Evolutionary conservation across 2,888 invertebrate species (phyloP).

Genomic region (Eledone cirrhosa): DNA sequence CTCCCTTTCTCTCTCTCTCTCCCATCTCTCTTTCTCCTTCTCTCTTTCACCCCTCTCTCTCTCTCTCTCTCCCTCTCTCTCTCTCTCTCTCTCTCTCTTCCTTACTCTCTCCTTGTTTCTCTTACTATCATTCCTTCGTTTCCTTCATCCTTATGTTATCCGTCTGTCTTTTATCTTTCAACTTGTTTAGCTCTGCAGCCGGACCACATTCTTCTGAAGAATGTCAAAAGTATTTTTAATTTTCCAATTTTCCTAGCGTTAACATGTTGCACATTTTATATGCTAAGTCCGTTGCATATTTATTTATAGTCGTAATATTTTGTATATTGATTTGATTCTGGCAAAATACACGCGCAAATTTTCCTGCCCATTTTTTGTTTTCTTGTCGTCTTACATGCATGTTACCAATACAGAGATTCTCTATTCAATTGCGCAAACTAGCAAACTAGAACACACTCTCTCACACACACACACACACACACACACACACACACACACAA

Average conservation of each 20-base stretch:
- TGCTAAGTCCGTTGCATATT: too few relatives aligned
- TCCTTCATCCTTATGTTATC: not conserved
- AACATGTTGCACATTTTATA: too few relatives aligned
- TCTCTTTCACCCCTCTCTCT: not conserved
- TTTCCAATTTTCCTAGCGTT: too few relatives aligned
- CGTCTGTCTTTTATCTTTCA: not conserved
- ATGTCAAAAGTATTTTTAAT: too few relatives aligned
- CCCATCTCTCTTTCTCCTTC: conserved; percentile 29
- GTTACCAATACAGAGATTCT: not conserved
- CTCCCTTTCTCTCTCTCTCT: conserved; percentile 36
- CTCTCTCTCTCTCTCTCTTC: not conserved
- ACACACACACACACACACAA: not conserved
- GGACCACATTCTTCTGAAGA: too few relatives aligned
- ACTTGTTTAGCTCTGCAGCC: too few relatives aligned
- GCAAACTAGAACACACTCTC: not conserved
- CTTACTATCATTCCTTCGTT: not conserved
- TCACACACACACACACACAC: not conserved
- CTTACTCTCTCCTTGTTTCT: not conserved
- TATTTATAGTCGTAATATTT: too few relatives aligned
- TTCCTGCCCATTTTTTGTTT: not conserved
- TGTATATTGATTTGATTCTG: not conserved
- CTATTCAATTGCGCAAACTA: not conserved
- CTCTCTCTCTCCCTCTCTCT: not conserved
- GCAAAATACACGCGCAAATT: not conserved
- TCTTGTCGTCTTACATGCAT: not conserved